phyloP scores from a whole-genome alignment of 1,140 invertebrate genomes.

The Euwallacea similis region DNA sequence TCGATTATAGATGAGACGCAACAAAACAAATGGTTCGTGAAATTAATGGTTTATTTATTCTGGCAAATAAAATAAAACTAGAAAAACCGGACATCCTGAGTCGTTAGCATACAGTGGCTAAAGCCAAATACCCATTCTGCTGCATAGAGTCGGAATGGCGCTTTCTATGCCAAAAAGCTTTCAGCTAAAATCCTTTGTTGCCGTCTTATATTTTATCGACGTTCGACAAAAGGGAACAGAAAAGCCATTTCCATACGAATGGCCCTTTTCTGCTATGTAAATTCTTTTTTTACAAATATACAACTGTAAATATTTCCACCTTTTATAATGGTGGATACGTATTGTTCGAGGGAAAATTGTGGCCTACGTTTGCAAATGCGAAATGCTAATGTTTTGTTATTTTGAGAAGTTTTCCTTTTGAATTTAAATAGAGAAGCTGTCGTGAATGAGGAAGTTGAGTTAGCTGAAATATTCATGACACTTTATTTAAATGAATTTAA shows the following conservation, averaged over 20 bases:
- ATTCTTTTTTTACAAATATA: conserved; percentile 48
- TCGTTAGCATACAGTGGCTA: conserved; percentile 47
- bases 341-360: conserved; percentile 41
- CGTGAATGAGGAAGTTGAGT: too few relatives aligned
- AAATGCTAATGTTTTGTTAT: conserved; percentile 32
- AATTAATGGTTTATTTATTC: conserved; percentile 49
- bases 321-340: conserved; percentile 43
- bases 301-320: conserved; percentile 49
- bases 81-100: conserved; percentile 47
- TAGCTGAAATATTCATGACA: too few relatives aligned
- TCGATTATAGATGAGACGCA: too few relatives aligned
- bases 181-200: conserved; percentile 50
- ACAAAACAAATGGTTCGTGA: conserved; percentile 37
- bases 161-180: conserved; percentile 45
- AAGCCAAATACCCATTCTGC: conserved; percentile 46
- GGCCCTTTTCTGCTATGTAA: conserved; percentile 49
- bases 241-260: conserved; percentile 52
- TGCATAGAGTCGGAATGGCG: conserved; percentile 46
- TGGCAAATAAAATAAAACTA: conserved; percentile 43
- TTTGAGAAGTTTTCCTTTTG: conserved; percentile 20
- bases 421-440: conserved; percentile 12
- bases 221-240: conserved; percentile 45
- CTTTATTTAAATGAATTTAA: too few relatives aligned
- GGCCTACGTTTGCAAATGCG: conserved; percentile 31
- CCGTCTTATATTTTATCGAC: conserved; percentile 53